Conservation (phyloP, 1,140 invertebrate genomes). For the Eumaeus atala region DNA sequence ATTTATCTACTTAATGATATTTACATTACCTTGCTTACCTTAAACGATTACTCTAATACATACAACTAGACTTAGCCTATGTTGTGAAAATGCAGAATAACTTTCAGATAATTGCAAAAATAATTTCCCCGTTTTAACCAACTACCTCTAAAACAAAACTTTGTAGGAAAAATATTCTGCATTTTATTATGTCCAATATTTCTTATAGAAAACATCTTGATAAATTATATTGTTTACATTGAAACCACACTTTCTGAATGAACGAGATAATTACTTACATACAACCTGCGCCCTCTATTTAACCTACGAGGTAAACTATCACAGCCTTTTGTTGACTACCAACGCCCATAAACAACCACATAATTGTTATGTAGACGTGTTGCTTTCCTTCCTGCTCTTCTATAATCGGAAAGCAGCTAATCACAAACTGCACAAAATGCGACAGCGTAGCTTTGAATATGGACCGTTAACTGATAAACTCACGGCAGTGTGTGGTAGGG, state of each 20-base stretch:
- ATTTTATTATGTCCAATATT: constrained; percentile 51
- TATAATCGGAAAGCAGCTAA: too few species aligned
- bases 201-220: constrained; percentile 45
- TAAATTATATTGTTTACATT: constrained; percentile 31
- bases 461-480: too few species aligned
- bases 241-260: constrained; percentile 6
- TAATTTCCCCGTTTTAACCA: constrained; percentile 27
- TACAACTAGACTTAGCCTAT: constrained; percentile 57
- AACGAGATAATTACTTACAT: too few species aligned
- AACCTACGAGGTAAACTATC: too few species aligned
- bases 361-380: too few species aligned
- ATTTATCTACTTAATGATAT: constrained; percentile 74
- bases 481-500: too few species aligned
- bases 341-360: too few species aligned
- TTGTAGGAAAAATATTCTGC: constrained; percentile 48
- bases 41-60: constrained; percentile 49
- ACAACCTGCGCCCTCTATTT: too few species aligned
- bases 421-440: too few species aligned
- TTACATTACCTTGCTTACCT: constrained; percentile 66
- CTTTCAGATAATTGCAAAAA: constrained; percentile 28
- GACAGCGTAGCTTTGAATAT: too few species aligned
- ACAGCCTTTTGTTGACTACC: too few species aligned
- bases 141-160: constrained; percentile 10
- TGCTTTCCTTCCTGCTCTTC: too few species aligned
- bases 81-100: constrained; percentile 56